Percentiles rank a stretch among this genome's conserved stretches.
Evolutionary conservation across 2,113 vertebrate genomes (phyloP).

Genomic region (Oxyura jamaicensis): DNA sequence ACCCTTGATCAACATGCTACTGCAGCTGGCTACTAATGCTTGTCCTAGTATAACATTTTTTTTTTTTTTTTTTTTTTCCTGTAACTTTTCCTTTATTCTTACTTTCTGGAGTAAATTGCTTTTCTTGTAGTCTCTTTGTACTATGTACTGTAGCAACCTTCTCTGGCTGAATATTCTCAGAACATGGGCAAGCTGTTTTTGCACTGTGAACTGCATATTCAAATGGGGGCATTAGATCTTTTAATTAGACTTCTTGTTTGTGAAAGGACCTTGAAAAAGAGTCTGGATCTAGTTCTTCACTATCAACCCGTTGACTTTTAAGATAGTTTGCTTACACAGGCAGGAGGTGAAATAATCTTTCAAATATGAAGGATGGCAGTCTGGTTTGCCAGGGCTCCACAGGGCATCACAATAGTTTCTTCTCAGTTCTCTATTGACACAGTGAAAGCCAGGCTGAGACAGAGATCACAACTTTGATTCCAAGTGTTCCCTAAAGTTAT

Average conservation of each 20-base stretch:
- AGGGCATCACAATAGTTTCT: rapidly evolving
- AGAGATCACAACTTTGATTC: background rate
- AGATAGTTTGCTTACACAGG: background rate
- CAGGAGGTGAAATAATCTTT: constrained; percentile 25
- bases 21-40: background rate
- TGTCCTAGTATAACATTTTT: background rate
- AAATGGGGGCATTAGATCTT: background rate
- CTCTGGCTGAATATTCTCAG: background rate
- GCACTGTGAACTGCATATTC: constrained; percentile 16
- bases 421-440: background rate
- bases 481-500: background rate
- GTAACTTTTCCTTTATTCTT: background rate
- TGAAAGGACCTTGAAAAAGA: constrained; percentile 17
- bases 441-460: background rate
- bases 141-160: background rate
- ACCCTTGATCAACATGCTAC: background rate
- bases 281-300: constrained; percentile 1
- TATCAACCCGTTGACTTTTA: background rate
- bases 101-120: background rate
- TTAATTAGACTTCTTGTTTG: background rate
- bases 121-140: background rate
- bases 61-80: too few relatives aligned
- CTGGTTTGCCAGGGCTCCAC: background rate
- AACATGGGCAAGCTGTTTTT: background rate
- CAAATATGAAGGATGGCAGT: background rate